Percentiles rank a stretch among this genome's conserved stretches.
Conservation (phyloP, 2,113 vertebrate species). For the Tor tambroides region DNA sequence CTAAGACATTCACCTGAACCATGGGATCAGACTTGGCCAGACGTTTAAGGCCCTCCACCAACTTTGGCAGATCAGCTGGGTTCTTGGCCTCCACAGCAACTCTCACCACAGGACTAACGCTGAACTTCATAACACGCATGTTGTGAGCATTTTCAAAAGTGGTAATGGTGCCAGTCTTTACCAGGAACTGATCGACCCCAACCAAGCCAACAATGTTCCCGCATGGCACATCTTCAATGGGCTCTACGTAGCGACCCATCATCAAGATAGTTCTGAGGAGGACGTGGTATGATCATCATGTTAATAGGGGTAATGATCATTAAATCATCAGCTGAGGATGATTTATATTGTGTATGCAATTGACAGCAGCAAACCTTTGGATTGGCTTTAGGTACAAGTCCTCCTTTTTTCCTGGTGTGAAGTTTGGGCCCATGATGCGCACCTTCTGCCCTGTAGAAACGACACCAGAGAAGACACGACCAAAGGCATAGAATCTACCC, state of each 20-base stretch:
- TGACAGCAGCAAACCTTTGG: constrained; percentile 65
- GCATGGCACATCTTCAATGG: constrained; percentile 75
- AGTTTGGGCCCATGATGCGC: constrained; percentile 71
- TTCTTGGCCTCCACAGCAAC: constrained; percentile 75
- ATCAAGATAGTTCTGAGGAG: constrained; percentile 70
- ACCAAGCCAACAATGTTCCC: constrained; percentile 74
- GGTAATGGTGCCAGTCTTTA: constrained; percentile 71
- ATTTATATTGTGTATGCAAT: too few relatives aligned
- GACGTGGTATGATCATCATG: too few relatives aligned
- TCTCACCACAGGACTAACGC: constrained; percentile 69
- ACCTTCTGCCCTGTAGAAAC: constrained; percentile 72
- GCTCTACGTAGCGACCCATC: constrained; percentile 74
- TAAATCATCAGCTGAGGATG: too few relatives aligned
- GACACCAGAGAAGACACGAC: constrained; percentile 59
- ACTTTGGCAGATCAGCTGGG: constrained; percentile 72
- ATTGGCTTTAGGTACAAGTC: constrained; percentile 73
- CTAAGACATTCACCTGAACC: constrained; percentile 66
- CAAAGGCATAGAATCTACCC: too few relatives aligned
- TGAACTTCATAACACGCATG: constrained; percentile 74
- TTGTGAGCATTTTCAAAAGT: constrained; percentile 74
- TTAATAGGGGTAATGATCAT: too few relatives aligned
- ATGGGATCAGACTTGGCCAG: constrained; percentile 75
- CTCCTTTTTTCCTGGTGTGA: constrained; percentile 74
- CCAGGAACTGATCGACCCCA: constrained; percentile 73
- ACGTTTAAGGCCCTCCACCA: constrained; percentile 73